phyloP scores from a whole-genome alignment of 2,888 invertebrate species.

The Agonopterix heracliana region DNA sequence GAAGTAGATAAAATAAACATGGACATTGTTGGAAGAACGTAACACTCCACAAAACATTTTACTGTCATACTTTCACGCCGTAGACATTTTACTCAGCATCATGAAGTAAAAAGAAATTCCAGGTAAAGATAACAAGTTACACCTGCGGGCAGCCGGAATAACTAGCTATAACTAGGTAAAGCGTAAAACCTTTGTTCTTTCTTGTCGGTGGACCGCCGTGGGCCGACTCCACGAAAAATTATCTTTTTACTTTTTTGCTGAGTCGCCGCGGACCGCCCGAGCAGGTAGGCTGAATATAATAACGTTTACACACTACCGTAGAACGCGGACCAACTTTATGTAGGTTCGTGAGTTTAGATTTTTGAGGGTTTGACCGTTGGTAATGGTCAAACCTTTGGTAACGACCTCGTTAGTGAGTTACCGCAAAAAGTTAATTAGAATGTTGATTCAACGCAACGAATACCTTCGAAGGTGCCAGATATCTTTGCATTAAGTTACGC shows the following conservation, averaged over 20 bases:
- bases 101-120: constrained; percentile 41
- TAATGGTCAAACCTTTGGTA: too few relatives aligned
- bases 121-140: constrained; percentile 63
- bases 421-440: too few relatives aligned
- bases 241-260: constrained; percentile 69
- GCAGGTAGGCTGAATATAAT: constrained; percentile 66
- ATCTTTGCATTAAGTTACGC: too few relatives aligned
- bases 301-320: constrained; percentile 27
- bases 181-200: constrained; percentile 67
- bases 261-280: constrained; percentile 51
- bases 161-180: constrained; percentile 66
- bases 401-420: too few relatives aligned
- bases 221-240: constrained; percentile 62
- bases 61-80: constrained; percentile 39
- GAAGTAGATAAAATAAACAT: too few relatives aligned
- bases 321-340: too few relatives aligned
- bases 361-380: too few relatives aligned
- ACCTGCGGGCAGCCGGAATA: constrained; percentile 62
- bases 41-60: constrained; percentile 28
- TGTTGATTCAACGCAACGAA: too few relatives aligned
- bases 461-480: too few relatives aligned
- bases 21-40: constrained; percentile 4
- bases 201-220: constrained; percentile 32
- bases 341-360: too few relatives aligned
- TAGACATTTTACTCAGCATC: constrained; percentile 31